Base-by-base conservation (phyloP, 2,113 vertebrate genomes). In the Crocuta crocuta region DNA sequence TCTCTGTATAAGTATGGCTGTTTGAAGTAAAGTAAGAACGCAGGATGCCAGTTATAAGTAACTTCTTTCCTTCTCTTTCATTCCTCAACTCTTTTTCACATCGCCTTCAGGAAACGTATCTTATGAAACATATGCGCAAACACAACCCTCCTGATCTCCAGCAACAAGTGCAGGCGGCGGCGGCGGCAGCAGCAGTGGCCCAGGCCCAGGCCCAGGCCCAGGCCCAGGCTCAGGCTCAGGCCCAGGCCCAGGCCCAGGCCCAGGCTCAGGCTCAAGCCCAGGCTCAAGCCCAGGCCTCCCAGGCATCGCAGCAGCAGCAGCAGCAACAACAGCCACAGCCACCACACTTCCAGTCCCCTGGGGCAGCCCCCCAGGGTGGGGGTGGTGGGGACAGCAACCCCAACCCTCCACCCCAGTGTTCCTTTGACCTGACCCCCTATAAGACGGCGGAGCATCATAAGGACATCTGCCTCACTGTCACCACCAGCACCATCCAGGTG, bases 101-200 rank as follows among this genome's bases (percentile, higher is more conserved):
- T 96, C 55, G 89, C 0, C 98, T 96, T 91, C 98, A 99, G 99
- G 99, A 99, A 98, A 99, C 99, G 0, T 99, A 99, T 98, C 99
- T 99, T 98, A 99, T 99, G 99, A 99, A 99, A 99, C 99, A 99
- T 98, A 99, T 99, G 99, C 99, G 99, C 98, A 99, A 99, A 99
- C 99, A 99, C 99, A 99, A 99, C 98, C 99, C 99, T 97, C 98
- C 99, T 97, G 99, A 99, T 97, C 98, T 99, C 58, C 98, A 98
- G 98, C 98, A 98, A 97, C 98, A 99, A 98, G 98, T 98, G 63
- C 98, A 98, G 80, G 98, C 97, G 63, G 97, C 98, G 10, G 88
- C 98, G 7, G 98, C 98, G 2, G 98, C 98, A 28, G 98, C 98
- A 0, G 98, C 98, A 9, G 98, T 96, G 84, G 97, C 98, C 15